Percentiles rank a stretch among this genome's conserved stretches.
These are phyloP conservation scores for Drosophila cracens DNA, from an alignment of 2,888 invertebrate species.

Conservation along the genomic window DNA sequence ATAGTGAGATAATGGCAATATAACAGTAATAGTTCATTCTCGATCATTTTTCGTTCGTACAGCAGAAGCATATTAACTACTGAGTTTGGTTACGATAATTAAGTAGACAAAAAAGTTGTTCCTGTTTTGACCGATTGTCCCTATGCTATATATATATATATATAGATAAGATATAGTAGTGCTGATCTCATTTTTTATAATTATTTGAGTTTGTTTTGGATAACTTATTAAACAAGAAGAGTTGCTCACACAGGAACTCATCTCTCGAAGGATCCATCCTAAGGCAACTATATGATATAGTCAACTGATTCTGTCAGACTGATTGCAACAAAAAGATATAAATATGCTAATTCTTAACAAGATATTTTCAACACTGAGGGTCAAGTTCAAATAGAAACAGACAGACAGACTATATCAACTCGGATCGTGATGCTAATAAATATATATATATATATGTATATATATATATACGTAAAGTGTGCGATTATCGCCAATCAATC, in stretches of 20 bases:
- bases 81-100: neutral
- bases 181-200: neutral
- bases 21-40: neutral
- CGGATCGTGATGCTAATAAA: neutral
- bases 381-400: neutral
- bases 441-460: neutral
- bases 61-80: too few relatives aligned
- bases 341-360: neutral
- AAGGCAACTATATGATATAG: neutral
- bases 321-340: neutral
- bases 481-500: slow-evolving; percentile 38
- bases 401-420: neutral
- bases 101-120: neutral
- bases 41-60: too few relatives aligned
- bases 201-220: neutral
- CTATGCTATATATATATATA: neutral
- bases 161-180: neutral
- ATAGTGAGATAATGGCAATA: neutral
- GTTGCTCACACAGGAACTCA: neutral
- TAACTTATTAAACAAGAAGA: neutral
- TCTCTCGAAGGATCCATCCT: neutral
- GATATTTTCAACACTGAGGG: neutral
- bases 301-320: neutral
- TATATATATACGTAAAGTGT: neutral
- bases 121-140: neutral